Conservation (phyloP, 2,888 invertebrate species). For the Endomychus coccineus region DNA sequence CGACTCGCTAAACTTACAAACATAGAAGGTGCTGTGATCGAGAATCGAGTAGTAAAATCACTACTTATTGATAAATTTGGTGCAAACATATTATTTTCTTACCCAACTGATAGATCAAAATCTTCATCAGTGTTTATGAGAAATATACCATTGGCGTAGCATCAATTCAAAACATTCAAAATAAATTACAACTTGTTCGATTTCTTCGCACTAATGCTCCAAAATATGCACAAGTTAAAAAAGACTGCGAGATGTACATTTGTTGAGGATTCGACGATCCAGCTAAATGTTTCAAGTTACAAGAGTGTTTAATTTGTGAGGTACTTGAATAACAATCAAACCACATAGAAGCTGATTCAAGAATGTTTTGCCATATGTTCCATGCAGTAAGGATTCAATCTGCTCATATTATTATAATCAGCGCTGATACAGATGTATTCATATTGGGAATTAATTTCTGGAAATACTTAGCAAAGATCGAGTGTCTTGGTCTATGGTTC, state of each 20-base stretch:
- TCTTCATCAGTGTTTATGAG: conserved; percentile 26
- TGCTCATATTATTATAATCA: conserved; percentile 21
- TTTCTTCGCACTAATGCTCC: conserved; percentile 22
- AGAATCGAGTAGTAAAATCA: conserved; percentile 23
- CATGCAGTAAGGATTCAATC: conserved; percentile 19
- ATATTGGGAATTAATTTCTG: conserved; percentile 23
- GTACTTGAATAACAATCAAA: conserved; percentile 24
- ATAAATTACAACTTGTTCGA: conserved; percentile 21
- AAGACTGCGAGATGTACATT: conserved; percentile 18
- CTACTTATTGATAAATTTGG: conserved; percentile 27
- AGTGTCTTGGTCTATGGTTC: conserved; percentile 18
- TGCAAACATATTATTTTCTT: conserved; percentile 26
- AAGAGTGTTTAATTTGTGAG: conserved; percentile 21
- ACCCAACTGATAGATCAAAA: conserved; percentile 26
- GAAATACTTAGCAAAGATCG: no score
- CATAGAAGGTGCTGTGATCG: conserved; percentile 14
- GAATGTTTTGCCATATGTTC: conserved; percentile 23
- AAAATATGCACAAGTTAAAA: conserved; percentile 20
- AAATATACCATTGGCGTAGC: conserved; percentile 20
- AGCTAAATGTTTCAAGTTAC: conserved; percentile 21
- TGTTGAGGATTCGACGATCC: conserved; percentile 20
- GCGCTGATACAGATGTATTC: conserved; percentile 26
- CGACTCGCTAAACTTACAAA: conserved; percentile 20
- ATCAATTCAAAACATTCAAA: conserved; percentile 16
- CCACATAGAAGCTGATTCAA: conserved; percentile 23